Base-by-base conservation (phyloP, 2,113 vertebrate species). In the Odobenus rosmarus region DNA sequence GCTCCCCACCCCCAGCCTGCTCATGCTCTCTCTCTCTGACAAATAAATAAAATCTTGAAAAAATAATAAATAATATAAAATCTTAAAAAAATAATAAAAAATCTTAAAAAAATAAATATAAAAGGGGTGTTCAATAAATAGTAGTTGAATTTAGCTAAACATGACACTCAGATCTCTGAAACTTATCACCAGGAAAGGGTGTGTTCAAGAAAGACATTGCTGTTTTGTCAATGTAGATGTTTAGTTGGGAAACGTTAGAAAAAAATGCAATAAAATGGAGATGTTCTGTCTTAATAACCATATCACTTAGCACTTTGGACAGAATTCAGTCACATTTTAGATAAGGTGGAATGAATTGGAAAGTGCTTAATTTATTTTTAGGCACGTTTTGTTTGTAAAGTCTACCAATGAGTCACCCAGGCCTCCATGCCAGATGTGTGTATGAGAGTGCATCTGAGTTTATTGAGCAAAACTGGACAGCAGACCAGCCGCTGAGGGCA, bases 291-390 rank as follows among this genome's bases (percentile, higher is more conserved):
- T 39, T 39, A 28, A 4, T 21, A 76, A 33, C 18, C 31, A 14
- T 13, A 12, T 0, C 26, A 15, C 21, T 9, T 51, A 51, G 51
- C 39, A 76, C 69, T 88, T 51, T 53, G 53, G 33, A 33, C 82
- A 46, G 82, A 84, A 62, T 61, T 74, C 46, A 61, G 76, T 90
- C 77, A 69, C 71, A 1, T 49, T 57, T 91, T 46, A 95, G 61
- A 55, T 74, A 74, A 95, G 64, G 28, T 2, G 36, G 79, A 42
- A 46, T 71, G 81, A 33, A 16, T 57, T 19, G 74, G 59, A 57
- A 77, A 89, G 80, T 18, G 2, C 71, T 59, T 46, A 5, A 12
- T 90, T 93, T 95, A 69, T 83, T 93, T 91, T 93, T 91, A 72
- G 83, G 23, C 51, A 59, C 0, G 0, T 93, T 97, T 84, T 94